Conservation (phyloP, 2,113 vertebrate genomes). For the Illadopsis cleaveri region DNA sequence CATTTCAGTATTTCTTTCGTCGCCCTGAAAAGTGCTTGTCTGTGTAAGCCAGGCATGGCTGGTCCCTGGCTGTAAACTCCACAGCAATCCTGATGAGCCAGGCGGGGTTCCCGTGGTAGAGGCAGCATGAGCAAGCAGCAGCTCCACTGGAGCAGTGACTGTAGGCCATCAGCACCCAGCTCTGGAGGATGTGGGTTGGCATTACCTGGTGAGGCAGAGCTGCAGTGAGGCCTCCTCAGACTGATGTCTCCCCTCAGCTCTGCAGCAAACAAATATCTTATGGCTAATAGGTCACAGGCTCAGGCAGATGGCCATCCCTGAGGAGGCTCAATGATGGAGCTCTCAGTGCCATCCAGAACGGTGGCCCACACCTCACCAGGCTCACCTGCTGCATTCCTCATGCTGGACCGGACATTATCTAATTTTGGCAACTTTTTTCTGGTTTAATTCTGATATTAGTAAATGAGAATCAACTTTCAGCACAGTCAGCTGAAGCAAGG, state of each 20-base stretch:
- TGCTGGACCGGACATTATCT: neutral
- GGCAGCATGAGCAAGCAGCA: rapidly evolving
- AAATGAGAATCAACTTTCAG: neutral
- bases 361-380: neutral
- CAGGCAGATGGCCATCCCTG: neutral
- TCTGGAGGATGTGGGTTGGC: neutral
- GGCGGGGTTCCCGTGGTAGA: rapidly evolving
- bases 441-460: neutral
- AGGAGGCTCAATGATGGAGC: neutral
- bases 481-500: neutral
- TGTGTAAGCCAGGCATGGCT: neutral
- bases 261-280: rapidly evolving
- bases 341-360: neutral
- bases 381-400: neutral
- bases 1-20: slow-evolving; percentile 11
- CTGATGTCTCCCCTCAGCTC: neutral
- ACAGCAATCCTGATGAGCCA: rapidly evolving
- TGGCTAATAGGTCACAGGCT: rapidly evolving
- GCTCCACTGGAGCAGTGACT: rapidly evolving
- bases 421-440: neutral
- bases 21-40: neutral
- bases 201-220: neutral
- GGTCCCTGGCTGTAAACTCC: neutral
- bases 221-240: rapidly evolving
- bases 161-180: neutral